These are phyloP conservation scores for Anthrax anthrax DNA, from an alignment of 2,888 invertebrate genomes.

Conservation along the genomic window DNA sequence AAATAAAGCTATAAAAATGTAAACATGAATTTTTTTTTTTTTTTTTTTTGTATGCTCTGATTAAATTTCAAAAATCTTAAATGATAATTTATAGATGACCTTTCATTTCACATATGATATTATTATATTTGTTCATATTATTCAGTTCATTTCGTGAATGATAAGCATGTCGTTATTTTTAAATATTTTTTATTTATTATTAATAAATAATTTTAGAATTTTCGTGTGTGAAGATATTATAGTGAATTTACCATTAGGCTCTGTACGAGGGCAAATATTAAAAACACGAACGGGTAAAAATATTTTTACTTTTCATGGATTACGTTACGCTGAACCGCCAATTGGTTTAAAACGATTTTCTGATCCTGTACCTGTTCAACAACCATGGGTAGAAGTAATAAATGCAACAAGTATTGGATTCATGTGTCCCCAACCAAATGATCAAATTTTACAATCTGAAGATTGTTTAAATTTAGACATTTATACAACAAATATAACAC, in stretches of 20 bases:
- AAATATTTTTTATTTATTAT: not conserved
- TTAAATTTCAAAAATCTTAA: too few relatives aligned
- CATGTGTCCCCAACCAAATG: constrained; percentile 15
- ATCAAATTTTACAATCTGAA: constrained; percentile 32
- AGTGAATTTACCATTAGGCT: constrained; percentile 15
- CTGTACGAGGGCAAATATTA: constrained; percentile 29
- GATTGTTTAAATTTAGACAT: constrained; percentile 52
- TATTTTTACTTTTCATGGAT: constrained; percentile 23
- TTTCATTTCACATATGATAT: too few relatives aligned
- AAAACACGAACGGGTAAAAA: constrained; percentile 13
- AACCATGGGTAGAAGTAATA: constrained; percentile 21
- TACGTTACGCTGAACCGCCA: constrained; percentile 32
- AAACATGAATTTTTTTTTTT: too few relatives aligned
- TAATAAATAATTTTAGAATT: not conserved
- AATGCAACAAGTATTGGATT: constrained; percentile 27
- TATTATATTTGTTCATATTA: too few relatives aligned
- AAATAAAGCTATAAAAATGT: too few relatives aligned
- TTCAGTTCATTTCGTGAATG: too few relatives aligned
- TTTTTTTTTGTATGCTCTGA: too few relatives aligned
- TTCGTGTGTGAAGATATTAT: not conserved
- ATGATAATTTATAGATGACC: too few relatives aligned
- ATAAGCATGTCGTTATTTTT: too few relatives aligned
- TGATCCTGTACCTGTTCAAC: constrained; percentile 20
- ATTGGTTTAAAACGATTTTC: constrained; percentile 26
- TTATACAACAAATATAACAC: constrained; percentile 30